Evolutionary conservation across 2,797 vertebrate genomes (phyloP), one percentile per base, ranked within the genome.

Genomic region (Girardinus metallicus): DNA sequence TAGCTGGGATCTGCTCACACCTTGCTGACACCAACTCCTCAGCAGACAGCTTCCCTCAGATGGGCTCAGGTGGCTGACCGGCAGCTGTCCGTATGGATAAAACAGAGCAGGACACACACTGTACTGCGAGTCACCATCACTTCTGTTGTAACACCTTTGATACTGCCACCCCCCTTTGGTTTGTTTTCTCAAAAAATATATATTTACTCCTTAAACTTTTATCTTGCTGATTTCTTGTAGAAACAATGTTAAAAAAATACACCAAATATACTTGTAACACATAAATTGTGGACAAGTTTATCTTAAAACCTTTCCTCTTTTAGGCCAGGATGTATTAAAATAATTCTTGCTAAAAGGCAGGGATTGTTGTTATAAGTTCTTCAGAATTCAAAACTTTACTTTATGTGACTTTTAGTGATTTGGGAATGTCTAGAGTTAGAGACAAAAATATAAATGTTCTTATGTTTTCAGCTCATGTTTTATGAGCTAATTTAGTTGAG

Each of bases 41-140:
- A 84, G 85, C 85, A 86, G 89, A 92, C 91, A 89, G 89, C 88
- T 89, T 85, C 55, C 79, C 76, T 36, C 49, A 31, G 89, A 82
- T 64, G 89, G 92, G 91, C 94, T 93, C 94, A 94, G 94, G 90
- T 94, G 93, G 85, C 80, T 90, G 93, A 96, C 82, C 88, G 95
- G 85, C 94, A 95, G 91, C 95, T 95, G 95, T 95, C 96, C 1
- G 57, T 84, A 79, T 26, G 23, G 77, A 92, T 93, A 87, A 94
- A 84, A 80, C 86, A 75, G 80, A 83, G 79, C 80, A 85, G 77
- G 84, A 92, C 90, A 86, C 85, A 90, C 83, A 88, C 83, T 93
- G 91, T 92, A 89, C 83, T 83, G 86, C 16, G 74, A 87, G 83
- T 91, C 78, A 80, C 85, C 86, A 57, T 80, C 87, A 83, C 84